phyloP scores from a whole-genome alignment of 2,113 vertebrate species.

The Nerophis ophidion region DNA sequence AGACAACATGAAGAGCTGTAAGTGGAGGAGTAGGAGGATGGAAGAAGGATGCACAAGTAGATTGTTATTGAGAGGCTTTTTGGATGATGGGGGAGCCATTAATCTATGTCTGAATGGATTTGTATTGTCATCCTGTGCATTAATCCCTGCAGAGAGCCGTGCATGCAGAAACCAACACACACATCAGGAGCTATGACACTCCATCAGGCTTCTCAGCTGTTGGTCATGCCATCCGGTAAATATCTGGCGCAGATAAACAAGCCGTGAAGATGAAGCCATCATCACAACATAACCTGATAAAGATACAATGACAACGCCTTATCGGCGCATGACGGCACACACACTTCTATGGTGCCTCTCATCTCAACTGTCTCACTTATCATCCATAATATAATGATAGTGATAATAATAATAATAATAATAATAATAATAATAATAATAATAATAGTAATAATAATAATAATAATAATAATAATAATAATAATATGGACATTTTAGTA shows the following conservation, averaged over 20 bases:
- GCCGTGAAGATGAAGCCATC: conserved; percentile 65
- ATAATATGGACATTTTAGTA: too few relatives aligned
- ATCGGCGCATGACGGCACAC: conserved; percentile 27
- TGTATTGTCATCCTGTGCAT: conserved; percentile 22
- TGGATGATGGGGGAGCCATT: conserved; percentile 26
- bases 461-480: too few relatives aligned
- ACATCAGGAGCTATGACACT: not conserved
- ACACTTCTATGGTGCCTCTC: conserved; percentile 20
- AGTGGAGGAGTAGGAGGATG: conserved; percentile 17
- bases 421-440: too few relatives aligned
- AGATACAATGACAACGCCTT: conserved; percentile 60
- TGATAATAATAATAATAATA: too few relatives aligned
- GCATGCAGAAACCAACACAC: not conserved
- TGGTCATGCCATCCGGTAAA: conserved; percentile 42
- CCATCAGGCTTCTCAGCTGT: conserved; percentile 7
- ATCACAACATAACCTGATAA: conserved; percentile 58
- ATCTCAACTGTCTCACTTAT: conserved; percentile 1
- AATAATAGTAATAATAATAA: too few relatives aligned
- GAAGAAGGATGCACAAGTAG: conserved; percentile 23
- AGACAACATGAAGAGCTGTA: conserved; percentile 38
- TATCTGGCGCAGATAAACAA: conserved; percentile 56
- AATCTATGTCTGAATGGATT: conserved; percentile 9
- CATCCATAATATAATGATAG: too few relatives aligned
- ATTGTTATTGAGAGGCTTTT: conserved; percentile 39
- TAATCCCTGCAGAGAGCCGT: conserved; percentile 9